Evolutionary conservation across 2,113 vertebrate genomes (phyloP), one percentile per base, ranked within the genome.

Genomic region (Callorhinus ursinus): DNA sequence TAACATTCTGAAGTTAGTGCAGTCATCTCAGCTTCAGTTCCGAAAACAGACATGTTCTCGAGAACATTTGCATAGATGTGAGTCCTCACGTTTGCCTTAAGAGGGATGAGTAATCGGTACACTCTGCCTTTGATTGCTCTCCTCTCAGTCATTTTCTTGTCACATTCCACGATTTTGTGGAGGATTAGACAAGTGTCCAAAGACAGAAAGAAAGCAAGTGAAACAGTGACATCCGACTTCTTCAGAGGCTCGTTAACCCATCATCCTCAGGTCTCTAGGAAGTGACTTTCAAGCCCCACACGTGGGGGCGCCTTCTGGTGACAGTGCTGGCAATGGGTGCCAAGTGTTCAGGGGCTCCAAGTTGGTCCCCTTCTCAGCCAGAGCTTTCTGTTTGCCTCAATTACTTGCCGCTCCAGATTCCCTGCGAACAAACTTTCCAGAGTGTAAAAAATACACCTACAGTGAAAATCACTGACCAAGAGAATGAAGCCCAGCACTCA

Each of bases 1-100:
- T 67, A 2, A 88, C 86, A 81, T 88, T 86, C 93, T 96, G 96
- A 97, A 97, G 83, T 97, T 94, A 93, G 33, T 92, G 76, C 82
- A 1, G 12, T 93, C 88, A 42, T 79, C 42, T 82, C 36, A 71
- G 33, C 77, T 87, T 80, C 94, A 93, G 26, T 61, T 67, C 93
- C 89, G 59, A 0, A 0, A 88, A 92, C 72, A 97, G 65, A 53
- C 53, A 1, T 5, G 31, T 94, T 95, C 90, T 95, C 89, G 28
- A 96, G 93, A 95, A 94, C 0, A 0, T 89, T 88, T 79, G 19
- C 0, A 89, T 57, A 84, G 21, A 91, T 67, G 57, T 86, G 95
- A 21, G 80, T 98, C 24, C 15, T 51, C 10, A 36, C 53, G 0
- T 42, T 84, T 97, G 42, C 94, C 61, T 86, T 92, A n/a, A 93